phyloP scores from a whole-genome alignment of 2,113 vertebrate genomes.

The Cyprinodon tularosa region DNA sequence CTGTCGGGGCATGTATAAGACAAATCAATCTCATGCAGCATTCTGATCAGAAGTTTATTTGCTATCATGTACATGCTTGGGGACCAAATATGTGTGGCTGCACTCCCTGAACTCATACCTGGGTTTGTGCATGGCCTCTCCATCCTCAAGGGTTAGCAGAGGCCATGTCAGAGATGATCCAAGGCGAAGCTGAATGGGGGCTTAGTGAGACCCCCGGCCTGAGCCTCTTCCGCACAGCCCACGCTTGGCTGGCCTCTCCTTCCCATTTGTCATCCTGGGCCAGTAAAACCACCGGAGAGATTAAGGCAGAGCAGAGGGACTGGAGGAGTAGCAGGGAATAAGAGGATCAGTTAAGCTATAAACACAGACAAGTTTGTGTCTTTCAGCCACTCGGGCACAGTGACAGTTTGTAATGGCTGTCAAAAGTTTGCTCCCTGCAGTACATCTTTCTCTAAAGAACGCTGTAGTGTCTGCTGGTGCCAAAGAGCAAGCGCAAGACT shows the following conservation, averaged over 20 bases:
- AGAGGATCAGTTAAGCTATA: slow-evolving; percentile 80
- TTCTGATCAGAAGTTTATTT: slow-evolving; percentile 32
- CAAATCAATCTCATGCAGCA: slow-evolving; percentile 34
- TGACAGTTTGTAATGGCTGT: slow-evolving; percentile 73
- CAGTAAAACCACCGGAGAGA: slow-evolving; percentile 77
- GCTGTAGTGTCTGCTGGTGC: slow-evolving; percentile 4
- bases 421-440: slow-evolving; percentile 67
- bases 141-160: slow-evolving; percentile 56
- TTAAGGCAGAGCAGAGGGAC: slow-evolving; percentile 74
- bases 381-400: slow-evolving; percentile 67
- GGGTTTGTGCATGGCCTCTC: slow-evolving; percentile 37
- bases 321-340: slow-evolving; percentile 74
- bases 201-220: slow-evolving; percentile 72
- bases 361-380: slow-evolving; percentile 77
- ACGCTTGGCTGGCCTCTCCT: slow-evolving; percentile 75
- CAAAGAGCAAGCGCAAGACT: slow-evolving; percentile 35
- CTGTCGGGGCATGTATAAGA: slow-evolving; percentile 30
- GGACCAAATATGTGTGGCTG: not conserved
- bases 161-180: slow-evolving; percentile 74
- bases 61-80: slow-evolving; percentile 5
- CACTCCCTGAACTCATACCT: slow-evolving; percentile 27
- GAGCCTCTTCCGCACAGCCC: slow-evolving; percentile 73
- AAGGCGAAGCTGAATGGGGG: slow-evolving; percentile 63
- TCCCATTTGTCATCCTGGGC: slow-evolving; percentile 78
- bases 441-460: slow-evolving; percentile 60